Conservation (phyloP, 2,113 vertebrate genomes). For the Caranx ignobilis region DNA sequence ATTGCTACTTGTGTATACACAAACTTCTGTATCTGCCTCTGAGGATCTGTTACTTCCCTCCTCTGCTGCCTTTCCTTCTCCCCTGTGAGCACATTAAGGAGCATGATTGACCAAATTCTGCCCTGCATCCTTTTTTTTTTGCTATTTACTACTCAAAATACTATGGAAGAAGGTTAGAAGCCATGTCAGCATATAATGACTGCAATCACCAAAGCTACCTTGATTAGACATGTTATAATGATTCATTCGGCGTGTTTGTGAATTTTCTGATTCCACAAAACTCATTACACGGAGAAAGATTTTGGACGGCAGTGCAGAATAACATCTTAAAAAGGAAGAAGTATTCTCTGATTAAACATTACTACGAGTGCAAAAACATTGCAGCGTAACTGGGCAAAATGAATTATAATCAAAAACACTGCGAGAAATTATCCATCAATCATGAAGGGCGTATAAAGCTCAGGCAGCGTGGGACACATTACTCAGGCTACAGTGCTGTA, state of each 20-base stretch:
- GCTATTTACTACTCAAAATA: background rate
- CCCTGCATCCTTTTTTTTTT: conserved; percentile 2
- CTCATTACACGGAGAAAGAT: background rate
- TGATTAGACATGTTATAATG: background rate
- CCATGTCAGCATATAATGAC: background rate
- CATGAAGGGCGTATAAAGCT: background rate
- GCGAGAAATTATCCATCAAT: background rate
- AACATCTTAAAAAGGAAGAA: conserved; percentile 2
- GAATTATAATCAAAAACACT: background rate
- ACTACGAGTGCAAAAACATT: background rate
- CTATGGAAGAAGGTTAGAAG: background rate
- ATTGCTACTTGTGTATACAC: conserved; percentile 75
- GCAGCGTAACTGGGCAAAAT: background rate
- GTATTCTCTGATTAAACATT: background rate
- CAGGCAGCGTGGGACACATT: background rate
- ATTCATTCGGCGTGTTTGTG: background rate
- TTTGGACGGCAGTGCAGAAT: background rate
- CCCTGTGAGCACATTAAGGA: conserved; percentile 23
- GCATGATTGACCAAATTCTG: background rate
- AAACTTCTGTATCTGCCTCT: conserved; percentile 65
- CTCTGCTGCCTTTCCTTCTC: conserved; percentile 17
- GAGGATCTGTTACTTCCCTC: conserved; percentile 57
- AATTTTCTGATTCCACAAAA: background rate
- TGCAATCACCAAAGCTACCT: background rate
- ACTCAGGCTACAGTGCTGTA: background rate